Base-by-base conservation (phyloP, 2,113 vertebrate genomes). In the Sporophila hypoxantha region DNA sequence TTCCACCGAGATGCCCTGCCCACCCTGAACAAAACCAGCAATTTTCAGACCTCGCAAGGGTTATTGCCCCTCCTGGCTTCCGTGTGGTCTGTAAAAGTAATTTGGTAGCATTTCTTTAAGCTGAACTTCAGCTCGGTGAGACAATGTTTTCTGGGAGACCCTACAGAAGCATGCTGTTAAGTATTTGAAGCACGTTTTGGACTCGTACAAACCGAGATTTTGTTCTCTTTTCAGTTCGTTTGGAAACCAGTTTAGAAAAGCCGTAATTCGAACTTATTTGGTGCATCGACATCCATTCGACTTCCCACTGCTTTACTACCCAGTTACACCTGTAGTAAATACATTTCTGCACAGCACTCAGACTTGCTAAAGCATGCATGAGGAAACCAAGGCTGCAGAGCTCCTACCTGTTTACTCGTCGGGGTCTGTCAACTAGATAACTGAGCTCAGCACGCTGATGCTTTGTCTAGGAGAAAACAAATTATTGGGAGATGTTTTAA, bases 391-490 rank as follows among this genome's bases (percentile, higher is more conserved):
- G 47, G 82, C 71, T 44, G 41, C 66, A 11, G 18, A 87, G 57
- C 60, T 73, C 96, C 96, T 98, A 99, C 99, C 99, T 99, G 98
- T 99, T 99, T 87, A 99, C 99, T 74, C 99, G 98, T 88, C 99
- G 97, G 68, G 98, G 99, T 97, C 99, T 98, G 96, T 99, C 99
- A 88, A 99, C 98, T 96, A 99, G 98, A 96, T 99, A 99, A 97
- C 98, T 99, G 97, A 99, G 98, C 93, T 99, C 99, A 93, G 98
- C 97, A 96, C 99, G 97, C 96, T 99, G 99, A 94, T 99, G 99
- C 97, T 99, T 99, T 67, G 97, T 98, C 99, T 99, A 97, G 96
- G 97, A 98, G 81, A 39, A 97, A 74, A 91, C 17, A 82, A 94
- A 96, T 95, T 81, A 95, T 75, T 47, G 44, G 44, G 89, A 95